These are phyloP conservation scores for Sceloporus undulatus DNA, from an alignment of 2,113 vertebrate genomes.

Conservation along the genomic window DNA sequence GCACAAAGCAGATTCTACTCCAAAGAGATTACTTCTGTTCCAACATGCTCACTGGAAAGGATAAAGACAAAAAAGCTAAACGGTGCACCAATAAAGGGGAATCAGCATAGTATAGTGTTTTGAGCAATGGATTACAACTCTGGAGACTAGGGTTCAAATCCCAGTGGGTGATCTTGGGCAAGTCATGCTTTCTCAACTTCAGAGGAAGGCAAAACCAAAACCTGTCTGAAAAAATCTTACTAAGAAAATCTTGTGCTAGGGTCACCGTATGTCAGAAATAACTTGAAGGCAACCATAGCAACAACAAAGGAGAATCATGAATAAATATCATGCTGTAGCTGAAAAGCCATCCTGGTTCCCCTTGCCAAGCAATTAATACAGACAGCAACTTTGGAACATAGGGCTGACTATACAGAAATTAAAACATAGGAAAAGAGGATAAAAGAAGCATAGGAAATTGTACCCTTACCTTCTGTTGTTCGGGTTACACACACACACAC, in stretches of 20 bases:
- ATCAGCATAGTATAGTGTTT: too few relatives aligned
- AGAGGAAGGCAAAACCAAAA: too few relatives aligned
- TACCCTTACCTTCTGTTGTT: slow-evolving; percentile 62
- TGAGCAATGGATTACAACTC: too few relatives aligned
- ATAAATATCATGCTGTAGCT: neutral
- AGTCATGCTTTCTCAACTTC: too few relatives aligned
- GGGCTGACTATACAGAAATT: neutral
- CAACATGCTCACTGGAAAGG: neutral
- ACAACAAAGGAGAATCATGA: neutral
- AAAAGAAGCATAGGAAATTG: slow-evolving; percentile 1
- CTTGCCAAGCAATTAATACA: neutral
- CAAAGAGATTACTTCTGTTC: neutral
- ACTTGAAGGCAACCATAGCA: too few relatives aligned
- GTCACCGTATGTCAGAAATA: too few relatives aligned
- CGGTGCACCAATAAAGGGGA: neutral
- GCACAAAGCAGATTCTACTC: neutral
- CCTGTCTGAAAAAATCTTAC: too few relatives aligned
- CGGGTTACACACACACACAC: neutral
- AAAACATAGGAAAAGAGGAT: neutral
- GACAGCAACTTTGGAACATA: neutral
- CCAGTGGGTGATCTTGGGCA: too few relatives aligned
- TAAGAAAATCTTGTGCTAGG: too few relatives aligned
- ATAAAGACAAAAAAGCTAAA: neutral
- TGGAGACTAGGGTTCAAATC: too few relatives aligned
- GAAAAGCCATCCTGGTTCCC: neutral